These are phyloP conservation scores for Onychomys arenicola DNA, from an alignment of 2,797 vertebrate species.

Conservation along the genomic window DNA sequence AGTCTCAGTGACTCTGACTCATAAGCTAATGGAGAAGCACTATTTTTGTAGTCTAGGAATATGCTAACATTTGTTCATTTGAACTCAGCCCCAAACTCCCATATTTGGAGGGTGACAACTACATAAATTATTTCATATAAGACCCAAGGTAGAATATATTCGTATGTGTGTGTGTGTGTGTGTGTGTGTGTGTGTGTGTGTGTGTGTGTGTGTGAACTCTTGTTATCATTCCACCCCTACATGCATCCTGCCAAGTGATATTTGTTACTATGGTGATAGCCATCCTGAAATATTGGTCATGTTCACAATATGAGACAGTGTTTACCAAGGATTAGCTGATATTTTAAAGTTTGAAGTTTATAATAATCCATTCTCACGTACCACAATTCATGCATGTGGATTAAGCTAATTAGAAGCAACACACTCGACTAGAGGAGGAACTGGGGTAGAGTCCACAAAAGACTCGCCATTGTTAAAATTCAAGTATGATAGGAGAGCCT, in stretches of 20 bases:
- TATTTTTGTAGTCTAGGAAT: not conserved
- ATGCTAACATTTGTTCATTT: not conserved
- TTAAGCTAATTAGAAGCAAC: not conserved
- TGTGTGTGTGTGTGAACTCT: not conserved
- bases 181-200: not conserved
- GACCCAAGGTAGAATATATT: not conserved
- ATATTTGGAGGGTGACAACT: not conserved
- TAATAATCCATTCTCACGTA: not conserved
- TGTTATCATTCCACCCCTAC: not conserved
- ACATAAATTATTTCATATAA: not conserved
- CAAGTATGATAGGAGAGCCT: slow-evolving; percentile 34
- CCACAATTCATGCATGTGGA: not conserved
- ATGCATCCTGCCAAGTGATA: not conserved
- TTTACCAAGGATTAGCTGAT: not conserved
- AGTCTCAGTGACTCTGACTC: not conserved
- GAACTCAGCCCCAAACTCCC: not conserved
- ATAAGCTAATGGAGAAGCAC: not conserved
- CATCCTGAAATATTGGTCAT: not conserved
- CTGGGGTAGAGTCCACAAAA: not conserved
- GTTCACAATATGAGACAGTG: not conserved
- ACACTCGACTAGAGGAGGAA: not conserved
- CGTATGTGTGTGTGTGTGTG: not conserved
- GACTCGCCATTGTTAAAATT: slow-evolving; percentile 67
- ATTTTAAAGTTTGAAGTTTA: not conserved
- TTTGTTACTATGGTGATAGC: not conserved